Base-by-base conservation (phyloP, 2,797 vertebrate genomes). In the Buceros bicornis region DNA sequence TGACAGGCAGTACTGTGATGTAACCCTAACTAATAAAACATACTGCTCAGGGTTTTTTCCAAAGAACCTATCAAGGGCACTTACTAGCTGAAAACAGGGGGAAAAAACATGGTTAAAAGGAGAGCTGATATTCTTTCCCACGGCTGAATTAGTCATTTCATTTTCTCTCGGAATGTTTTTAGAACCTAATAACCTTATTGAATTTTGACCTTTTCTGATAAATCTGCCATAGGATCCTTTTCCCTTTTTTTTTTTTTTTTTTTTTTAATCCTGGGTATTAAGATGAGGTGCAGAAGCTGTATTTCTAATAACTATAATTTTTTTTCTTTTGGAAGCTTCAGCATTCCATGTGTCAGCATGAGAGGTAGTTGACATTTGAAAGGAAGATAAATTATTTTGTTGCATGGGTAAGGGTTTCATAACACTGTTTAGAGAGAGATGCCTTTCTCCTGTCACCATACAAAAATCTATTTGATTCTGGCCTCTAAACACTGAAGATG, bases 11-110 rank as follows among this genome's bases (percentile, higher is more conserved):
- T 92, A 65, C 29, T 90, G 43, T 71, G 40, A 61, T 65, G 58
- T 83, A 78, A 71, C 42, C 25, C 81, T 81, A 88, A 92, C 92
- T 91, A 86, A 73, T 94, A 69, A 87, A 74, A 66, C 31, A 21
- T 37, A 10, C 28, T 60, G 57, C 71, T 51, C 47, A 14, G 13
- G 31, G 33, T n/a, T 71, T 87, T 87, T 87, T 82, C 72, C 5
- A 6, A 72, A 77, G 70, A 65, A 29, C 40, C 35, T 82, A 66
- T 47, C 81, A 84, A 94, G 40, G 37, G 28, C 64, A 66, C 10
- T 69, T 16, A 7, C 26, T 72, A 54, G 56, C 25, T 90, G 51
- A 33, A 47, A 4, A 1, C 24, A 12, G 16, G 6, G 6, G 40
- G 22, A 12, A 21, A 29, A 72, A 60, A 28, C 0, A 0, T 37